These are phyloP conservation scores for Blastobasis adustella DNA, from an alignment of 2,888 invertebrate genomes.

Conservation along the genomic window DNA sequence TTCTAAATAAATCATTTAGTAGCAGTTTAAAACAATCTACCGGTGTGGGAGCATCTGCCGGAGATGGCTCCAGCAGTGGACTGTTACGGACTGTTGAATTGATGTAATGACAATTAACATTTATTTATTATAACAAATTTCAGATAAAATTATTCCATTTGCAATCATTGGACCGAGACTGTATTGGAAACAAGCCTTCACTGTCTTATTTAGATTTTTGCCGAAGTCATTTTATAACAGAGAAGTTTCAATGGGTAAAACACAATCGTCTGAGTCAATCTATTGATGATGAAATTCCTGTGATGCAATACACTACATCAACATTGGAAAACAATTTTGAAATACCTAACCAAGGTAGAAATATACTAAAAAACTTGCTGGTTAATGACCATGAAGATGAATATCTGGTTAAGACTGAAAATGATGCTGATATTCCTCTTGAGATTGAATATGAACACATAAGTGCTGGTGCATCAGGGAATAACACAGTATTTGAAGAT, in stretches of 20 bases:
- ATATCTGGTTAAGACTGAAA: slow-evolving; percentile 7
- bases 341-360: slow-evolving; percentile 6
- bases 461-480: slow-evolving; percentile 4
- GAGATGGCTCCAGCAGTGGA: too few species aligned
- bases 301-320: slow-evolving; percentile 38
- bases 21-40: too few species aligned
- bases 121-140: slow-evolving; percentile 11
- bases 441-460: slow-evolving; percentile 8
- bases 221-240: slow-evolving; percentile 36
- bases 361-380: slow-evolving; percentile 3
- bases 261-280: slow-evolving; percentile 26
- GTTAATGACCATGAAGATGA: slow-evolving; percentile 12
- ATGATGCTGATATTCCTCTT: slow-evolving; percentile 18
- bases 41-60: too few species aligned
- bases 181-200: slow-evolving; percentile 32
- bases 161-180: slow-evolving; percentile 29
- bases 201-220: slow-evolving; percentile 36
- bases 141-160: slow-evolving; percentile 46
- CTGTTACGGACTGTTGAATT: too few species aligned
- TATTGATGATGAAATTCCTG: slow-evolving; percentile 26
- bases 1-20: too few species aligned
- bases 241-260: slow-evolving; percentile 43
- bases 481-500: slow-evolving; percentile 1
- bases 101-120: too few species aligned
- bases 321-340: slow-evolving; percentile 33